These are phyloP conservation scores for Cinclus cinclus DNA, from an alignment of 2,113 vertebrate genomes.

Conservation along the genomic window DNA sequence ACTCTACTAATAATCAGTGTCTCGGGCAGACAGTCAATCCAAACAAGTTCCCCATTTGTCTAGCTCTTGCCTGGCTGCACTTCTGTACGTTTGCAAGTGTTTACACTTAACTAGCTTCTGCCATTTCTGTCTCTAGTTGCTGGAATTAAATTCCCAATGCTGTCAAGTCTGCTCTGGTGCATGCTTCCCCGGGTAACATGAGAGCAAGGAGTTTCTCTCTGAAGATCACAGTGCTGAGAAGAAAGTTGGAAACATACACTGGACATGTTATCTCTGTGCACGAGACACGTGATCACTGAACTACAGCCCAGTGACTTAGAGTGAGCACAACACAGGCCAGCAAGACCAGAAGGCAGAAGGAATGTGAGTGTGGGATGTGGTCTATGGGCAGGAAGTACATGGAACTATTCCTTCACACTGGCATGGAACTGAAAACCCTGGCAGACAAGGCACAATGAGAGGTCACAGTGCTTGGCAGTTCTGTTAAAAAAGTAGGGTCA, in stretches of 20 bases:
- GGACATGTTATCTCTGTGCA: slow-evolving; percentile 31
- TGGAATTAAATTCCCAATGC: slow-evolving; percentile 51
- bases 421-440: not conserved
- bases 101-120: slow-evolving; percentile 65
- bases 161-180: slow-evolving; percentile 50
- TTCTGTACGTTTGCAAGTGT: slow-evolving; percentile 64
- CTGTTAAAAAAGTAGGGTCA: not conserved
- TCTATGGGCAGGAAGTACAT: not conserved
- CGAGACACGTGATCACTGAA: slow-evolving; percentile 25
- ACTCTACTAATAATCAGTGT: slow-evolving; percentile 70
- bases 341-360: not conserved
- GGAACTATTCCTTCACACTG: not conserved
- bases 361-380: not conserved
- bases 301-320: not conserved
- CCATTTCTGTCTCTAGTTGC: slow-evolving; percentile 66
- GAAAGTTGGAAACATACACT: slow-evolving; percentile 24
- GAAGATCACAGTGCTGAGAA: slow-evolving; percentile 8
- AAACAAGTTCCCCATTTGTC: slow-evolving; percentile 68
- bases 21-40: slow-evolving; percentile 71
- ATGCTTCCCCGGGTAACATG: not conserved
- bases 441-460: not conserved
- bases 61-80: slow-evolving; percentile 68
- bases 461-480: not conserved
- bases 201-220: not conserved
- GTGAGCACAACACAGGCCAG: not conserved